Conservation (phyloP, 1,140 invertebrate species). For the Solen grandis region DNA sequence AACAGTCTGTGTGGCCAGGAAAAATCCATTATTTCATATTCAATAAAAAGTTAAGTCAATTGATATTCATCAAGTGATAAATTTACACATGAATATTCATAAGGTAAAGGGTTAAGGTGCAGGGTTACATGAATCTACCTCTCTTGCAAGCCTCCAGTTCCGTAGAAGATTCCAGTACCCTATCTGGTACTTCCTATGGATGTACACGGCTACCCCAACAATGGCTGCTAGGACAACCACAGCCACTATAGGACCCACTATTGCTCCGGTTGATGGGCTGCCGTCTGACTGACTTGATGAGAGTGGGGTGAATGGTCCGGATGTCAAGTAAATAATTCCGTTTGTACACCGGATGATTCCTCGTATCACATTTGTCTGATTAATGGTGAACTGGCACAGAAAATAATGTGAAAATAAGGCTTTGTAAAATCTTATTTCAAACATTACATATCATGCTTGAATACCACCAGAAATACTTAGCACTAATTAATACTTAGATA, state of each 20-base stretch:
- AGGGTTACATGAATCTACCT: conserved; percentile 26
- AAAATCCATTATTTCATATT: too few species aligned
- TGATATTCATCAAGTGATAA: too few species aligned
- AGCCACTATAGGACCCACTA: conserved; percentile 8
- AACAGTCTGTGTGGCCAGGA: too few species aligned
- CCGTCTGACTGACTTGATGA: background rate
- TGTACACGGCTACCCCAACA: background rate
- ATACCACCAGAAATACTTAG: too few species aligned
- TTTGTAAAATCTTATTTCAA: background rate
- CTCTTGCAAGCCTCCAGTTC: conserved; percentile 11
- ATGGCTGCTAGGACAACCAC: conserved; percentile 4
- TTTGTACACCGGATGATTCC: conserved; percentile 32
- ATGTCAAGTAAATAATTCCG: conserved; percentile 26
- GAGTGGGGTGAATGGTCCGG: conserved; percentile 6
- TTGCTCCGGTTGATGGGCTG: background rate
- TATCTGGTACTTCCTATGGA: conserved; percentile 9
- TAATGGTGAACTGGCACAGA: conserved; percentile 37
- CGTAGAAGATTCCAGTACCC: conserved; percentile 27
- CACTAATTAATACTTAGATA: too few species aligned
- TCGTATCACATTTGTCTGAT: conserved; percentile 14
- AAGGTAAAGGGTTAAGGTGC: too few species aligned
- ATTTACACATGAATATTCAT: too few species aligned
- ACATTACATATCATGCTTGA: background rate
- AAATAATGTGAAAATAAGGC: background rate
- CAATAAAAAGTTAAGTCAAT: too few species aligned